These are phyloP conservation scores for Xerus rutilus DNA, from an alignment of 2,797 vertebrate species.

Conservation along the genomic window DNA sequence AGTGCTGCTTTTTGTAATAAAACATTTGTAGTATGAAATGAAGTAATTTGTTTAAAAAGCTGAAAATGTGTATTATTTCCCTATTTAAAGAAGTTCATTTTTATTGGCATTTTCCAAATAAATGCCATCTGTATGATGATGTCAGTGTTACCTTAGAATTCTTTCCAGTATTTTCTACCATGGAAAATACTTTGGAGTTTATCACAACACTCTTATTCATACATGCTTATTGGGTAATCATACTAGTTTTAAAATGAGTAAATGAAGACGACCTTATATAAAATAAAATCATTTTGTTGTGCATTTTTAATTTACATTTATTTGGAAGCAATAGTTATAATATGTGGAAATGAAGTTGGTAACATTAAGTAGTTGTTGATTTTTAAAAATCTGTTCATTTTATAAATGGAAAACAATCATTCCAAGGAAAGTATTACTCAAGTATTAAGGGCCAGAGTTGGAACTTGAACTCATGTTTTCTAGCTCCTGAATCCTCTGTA, in stretches of 20 bases:
- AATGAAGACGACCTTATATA: neutral
- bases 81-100: conserved; percentile 82
- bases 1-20: conserved; percentile 71
- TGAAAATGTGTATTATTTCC: conserved; percentile 85
- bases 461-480: conserved; percentile 21
- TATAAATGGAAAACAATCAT: conserved; percentile 41
- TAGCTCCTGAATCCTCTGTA: neutral
- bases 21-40: conserved; percentile 69
- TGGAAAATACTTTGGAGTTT: conserved; percentile 65
- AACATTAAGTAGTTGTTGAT: neutral
- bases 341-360: neutral
- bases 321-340: conserved; percentile 9
- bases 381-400: conserved; percentile 22
- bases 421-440: conserved; percentile 18
- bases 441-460: neutral
- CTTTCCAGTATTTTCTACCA: conserved; percentile 62
- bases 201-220: conserved; percentile 49
- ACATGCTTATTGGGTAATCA: conserved; percentile 51
- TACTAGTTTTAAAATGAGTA: conserved; percentile 57
- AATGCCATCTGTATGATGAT: conserved; percentile 83
- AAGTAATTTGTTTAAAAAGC: conserved; percentile 84
- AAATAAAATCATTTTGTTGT: conserved; percentile 58
- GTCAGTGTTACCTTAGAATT: conserved; percentile 79
- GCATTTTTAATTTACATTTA: conserved; percentile 26
- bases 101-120: conserved; percentile 82